Evolutionary conservation across 2,797 vertebrate genomes (phyloP).

Genomic region (Melanotaenia trifasciata): DNA sequence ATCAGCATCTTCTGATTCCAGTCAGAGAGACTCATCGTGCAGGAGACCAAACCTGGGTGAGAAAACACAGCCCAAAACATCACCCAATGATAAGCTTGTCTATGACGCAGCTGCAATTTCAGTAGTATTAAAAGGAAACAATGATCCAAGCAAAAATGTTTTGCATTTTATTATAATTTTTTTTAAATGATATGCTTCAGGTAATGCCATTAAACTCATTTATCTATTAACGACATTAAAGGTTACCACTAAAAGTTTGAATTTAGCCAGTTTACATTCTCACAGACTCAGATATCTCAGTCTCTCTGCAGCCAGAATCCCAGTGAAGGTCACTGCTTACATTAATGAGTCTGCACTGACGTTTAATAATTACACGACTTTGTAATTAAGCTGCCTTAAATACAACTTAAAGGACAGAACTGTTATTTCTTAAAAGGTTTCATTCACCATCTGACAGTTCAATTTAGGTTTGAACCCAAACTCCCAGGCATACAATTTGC

Average conservation of each 20-base stretch:
- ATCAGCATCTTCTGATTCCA: constrained; percentile 75
- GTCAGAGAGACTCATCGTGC: constrained; percentile 63
- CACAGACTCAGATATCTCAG: constrained; percentile 30
- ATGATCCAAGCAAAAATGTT: background rate
- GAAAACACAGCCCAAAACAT: background rate
- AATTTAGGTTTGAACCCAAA: constrained; percentile 24
- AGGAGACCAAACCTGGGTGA: constrained; percentile 73
- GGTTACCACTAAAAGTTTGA: constrained; percentile 26
- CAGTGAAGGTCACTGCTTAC: constrained; percentile 64
- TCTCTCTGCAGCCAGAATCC: constrained; percentile 25
- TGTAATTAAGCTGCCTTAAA: constrained; percentile 41
- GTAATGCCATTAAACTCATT: constrained; percentile 10
- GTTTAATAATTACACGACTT: constrained; percentile 49
- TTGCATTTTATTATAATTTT: background rate
- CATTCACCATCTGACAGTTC: constrained; percentile 25
- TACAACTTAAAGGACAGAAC: constrained; percentile 29
- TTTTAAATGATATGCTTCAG: no score
- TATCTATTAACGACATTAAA: constrained; percentile 17
- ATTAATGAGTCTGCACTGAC: constrained; percentile 43
- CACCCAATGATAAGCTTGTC: no score
- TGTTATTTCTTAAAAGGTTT: constrained; percentile 31
- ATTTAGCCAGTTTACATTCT: constrained; percentile 28
- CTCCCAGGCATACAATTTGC: constrained; percentile 4
- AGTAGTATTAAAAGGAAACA: background rate
- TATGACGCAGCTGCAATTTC: background rate